A percentile compares a stretch with the other conserved stretches of the same genome.
phyloP scores from a whole-genome alignment of 2,113 vertebrate species.

The Neodontobutis hainanensis region DNA sequence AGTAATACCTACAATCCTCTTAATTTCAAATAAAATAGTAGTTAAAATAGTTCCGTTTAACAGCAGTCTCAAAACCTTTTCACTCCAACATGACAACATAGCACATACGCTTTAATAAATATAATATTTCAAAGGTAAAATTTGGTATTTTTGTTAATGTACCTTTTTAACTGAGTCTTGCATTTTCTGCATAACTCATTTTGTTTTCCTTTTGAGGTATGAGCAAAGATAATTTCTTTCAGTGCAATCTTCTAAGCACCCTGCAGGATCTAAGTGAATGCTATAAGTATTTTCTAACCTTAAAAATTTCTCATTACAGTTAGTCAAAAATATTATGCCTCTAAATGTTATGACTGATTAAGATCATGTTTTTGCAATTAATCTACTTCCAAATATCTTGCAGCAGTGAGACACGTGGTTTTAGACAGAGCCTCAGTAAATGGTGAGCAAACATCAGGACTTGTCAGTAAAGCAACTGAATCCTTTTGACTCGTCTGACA shows the following conservation, averaged over 20 bases:
- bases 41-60: no score
- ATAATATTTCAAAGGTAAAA: no score
- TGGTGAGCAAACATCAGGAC: background rate
- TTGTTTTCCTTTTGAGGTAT: no score
- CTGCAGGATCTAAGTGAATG: background rate
- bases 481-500: slow-evolving; percentile 34
- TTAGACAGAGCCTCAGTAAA: background rate
- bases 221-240: background rate
- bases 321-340: background rate
- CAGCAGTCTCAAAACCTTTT: no score
- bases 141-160: no score
- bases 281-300: background rate
- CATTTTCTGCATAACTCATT: no score
- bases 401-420: background rate
- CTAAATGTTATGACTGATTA: background rate
- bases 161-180: no score
- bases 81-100: no score
- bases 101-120: no score
- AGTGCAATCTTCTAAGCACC: background rate
- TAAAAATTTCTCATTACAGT: background rate
- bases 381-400: background rate
- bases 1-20: no score
- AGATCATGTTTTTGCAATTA: background rate
- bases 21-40: no score
- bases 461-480: slow-evolving; percentile 12